These are phyloP conservation scores for Polymixis lichenea DNA, from an alignment of 2,888 invertebrate genomes.

Conservation along the genomic window DNA sequence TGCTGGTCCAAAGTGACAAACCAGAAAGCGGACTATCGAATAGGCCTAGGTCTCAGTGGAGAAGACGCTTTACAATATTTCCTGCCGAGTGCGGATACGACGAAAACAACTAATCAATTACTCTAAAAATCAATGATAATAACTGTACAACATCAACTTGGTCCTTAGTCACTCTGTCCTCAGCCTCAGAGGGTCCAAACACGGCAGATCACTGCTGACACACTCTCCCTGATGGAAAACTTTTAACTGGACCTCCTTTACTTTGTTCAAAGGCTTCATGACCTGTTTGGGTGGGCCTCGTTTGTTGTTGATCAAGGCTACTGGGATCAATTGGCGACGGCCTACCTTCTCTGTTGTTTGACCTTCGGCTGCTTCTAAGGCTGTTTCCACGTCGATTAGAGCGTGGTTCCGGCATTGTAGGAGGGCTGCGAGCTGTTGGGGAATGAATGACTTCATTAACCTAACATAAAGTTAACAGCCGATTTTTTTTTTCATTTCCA, in stretches of 20 bases:
- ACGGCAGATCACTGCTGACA: slow-evolving; percentile 80
- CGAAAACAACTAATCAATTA: not conserved
- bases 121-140: slow-evolving; percentile 74
- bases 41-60: not conserved
- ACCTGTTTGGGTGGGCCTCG: slow-evolving; percentile 53
- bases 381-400: slow-evolving; percentile 88
- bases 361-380: slow-evolving; percentile 88
- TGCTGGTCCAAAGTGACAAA: too few relatives aligned
- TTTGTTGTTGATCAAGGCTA: slow-evolving; percentile 68
- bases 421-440: slow-evolving; percentile 81
- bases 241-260: slow-evolving; percentile 85
- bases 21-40: not conserved
- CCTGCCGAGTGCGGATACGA: not conserved
- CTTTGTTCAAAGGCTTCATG: slow-evolving; percentile 70
- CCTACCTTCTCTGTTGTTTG: slow-evolving; percentile 76
- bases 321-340: slow-evolving; percentile 78
- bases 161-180: slow-evolving; percentile 86
- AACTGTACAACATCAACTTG: slow-evolving; percentile 80
- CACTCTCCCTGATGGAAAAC: slow-evolving; percentile 85
- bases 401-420: slow-evolving; percentile 87
- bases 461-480: too few relatives aligned
- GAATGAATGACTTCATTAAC: too few relatives aligned
- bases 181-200: slow-evolving; percentile 81
- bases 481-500: too few relatives aligned
- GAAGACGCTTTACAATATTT: not conserved